These are phyloP conservation scores for Hoplodrina blanda DNA, from an alignment of 2,888 invertebrate species.

Conservation along the genomic window DNA sequence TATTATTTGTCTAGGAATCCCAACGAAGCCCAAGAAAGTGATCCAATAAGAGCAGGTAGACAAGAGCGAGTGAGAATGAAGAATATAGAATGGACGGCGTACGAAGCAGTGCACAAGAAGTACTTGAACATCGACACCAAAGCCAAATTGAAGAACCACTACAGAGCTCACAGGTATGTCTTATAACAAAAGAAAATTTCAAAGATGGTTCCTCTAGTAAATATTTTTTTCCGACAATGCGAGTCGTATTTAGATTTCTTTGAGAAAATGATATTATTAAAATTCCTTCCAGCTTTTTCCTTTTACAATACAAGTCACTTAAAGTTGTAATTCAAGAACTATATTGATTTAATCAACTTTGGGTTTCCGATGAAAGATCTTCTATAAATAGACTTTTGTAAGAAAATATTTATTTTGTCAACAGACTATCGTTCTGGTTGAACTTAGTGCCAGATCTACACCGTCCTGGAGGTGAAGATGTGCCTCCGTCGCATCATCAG, in stretches of 20 bases:
- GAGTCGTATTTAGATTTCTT: slow-evolving; percentile 21
- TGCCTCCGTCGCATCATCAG: slow-evolving; percentile 96
- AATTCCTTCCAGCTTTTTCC: not conserved
- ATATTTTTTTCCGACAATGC: slow-evolving; percentile 13
- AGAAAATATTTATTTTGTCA: slow-evolving; percentile 58
- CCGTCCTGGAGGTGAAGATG: slow-evolving; percentile 96
- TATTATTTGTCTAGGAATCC: slow-evolving; percentile 93
- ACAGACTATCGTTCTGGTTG: slow-evolving; percentile 97
- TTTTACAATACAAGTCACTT: slow-evolving; percentile 1
- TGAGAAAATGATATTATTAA: slow-evolving; percentile 17
- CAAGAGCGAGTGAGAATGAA: slow-evolving; percentile 95
- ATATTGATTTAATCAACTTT: slow-evolving; percentile 13
- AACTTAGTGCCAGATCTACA: slow-evolving; percentile 98
- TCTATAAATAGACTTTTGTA: slow-evolving; percentile 1
- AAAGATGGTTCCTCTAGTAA: slow-evolving; percentile 3
- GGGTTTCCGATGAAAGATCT: slow-evolving; percentile 1
- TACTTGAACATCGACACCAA: slow-evolving; percentile 97
- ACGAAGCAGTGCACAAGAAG: slow-evolving; percentile 97
- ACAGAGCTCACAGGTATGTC: slow-evolving; percentile 94
- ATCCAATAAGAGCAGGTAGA: slow-evolving; percentile 92
- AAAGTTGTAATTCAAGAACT: not conserved
- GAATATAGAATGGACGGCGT: slow-evolving; percentile 98
- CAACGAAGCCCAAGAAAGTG: slow-evolving; percentile 95
- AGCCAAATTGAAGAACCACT: slow-evolving; percentile 97
- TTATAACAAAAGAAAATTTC: slow-evolving; percentile 20